Evolutionary conservation across 92 coral and sea anemone species (phyloP), one percentile per base, ranked within the genome.

Genomic region (Umimayanthus chanpuru): DNA sequence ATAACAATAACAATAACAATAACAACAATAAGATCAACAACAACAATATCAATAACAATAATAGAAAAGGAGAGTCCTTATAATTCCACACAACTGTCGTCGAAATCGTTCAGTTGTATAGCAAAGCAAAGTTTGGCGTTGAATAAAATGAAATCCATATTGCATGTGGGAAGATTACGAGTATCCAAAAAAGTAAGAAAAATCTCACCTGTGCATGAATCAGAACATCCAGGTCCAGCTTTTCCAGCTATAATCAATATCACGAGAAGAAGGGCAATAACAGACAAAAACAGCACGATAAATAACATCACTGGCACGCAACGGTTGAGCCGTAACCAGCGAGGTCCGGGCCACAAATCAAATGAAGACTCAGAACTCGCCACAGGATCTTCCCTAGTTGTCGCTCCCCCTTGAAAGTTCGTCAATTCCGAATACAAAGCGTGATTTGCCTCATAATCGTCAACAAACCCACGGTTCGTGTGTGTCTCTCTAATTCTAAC

Each of bases 241-340:
- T 83, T 83, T 83, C 87, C 87, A 68, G 78, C 87, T 50, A 70
- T 70, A 66, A 55, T 70, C 26, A 83, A 70, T 15, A 83, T 83
- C 44, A 83, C 64, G 9, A 83, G 53, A 7, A 83, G 28, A 15
- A 83, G 64, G 21, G 87, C 87, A 73, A 83, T 16, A 71, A 68
- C 78, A 28, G 87, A 70, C 43, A 83, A 18, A 71, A 67, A 71
- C 25, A 83, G 38, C 32, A 83, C 65, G 21, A 83, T 32, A 44
- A 70, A 68, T 50, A 83, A 49, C 40, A 83, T 28, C 6, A 72
- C 21, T 30, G 77, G 25, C 58, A 70, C 61, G 12, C 78, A 83
- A 68, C 11, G 21, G 39, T 68, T 30, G 15, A 67, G 12, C 86
- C 32, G 41, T 44, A 44, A 44, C 40, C 74, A 68, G 40, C 67